Evolutionary conservation across 92 coral and sea anemone species (phyloP), one percentile per base, ranked within the genome.

Genomic region (Porites rus): DNA sequence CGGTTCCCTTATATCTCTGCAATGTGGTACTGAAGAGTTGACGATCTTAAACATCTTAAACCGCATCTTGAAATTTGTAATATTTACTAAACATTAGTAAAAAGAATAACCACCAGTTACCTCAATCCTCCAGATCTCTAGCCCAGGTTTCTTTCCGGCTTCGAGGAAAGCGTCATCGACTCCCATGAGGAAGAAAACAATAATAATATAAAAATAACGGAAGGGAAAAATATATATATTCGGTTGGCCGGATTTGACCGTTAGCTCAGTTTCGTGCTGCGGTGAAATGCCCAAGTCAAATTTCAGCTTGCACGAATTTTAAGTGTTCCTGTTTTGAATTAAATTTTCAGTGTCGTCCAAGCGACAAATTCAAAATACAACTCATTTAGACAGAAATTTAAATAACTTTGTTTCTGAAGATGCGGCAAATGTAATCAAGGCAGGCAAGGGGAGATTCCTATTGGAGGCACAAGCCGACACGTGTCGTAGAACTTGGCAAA

Each of bases 111-210:
- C 10, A 58, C 86, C 9, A 25, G 46, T 38, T 38, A 97, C 99
- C 98, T 97, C 99, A 19, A 97, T 97, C 51, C 99, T 89, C 99
- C 99, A 97, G 81, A 97, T 95, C 76, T 93, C 96, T 74, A 90
- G 24, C 20, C 99, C 99, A 21, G 96, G 93, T 43, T 81, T 91
- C 86, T 93, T 90, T 31, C 98, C 98, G 12, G 98, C 98, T 75
- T 92, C 88, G 20, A 91, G 89, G 80, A 97, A 97, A 24, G 99
- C 99, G 19, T 93, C 93, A 83, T 97, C 99, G 69, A 93, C 98
- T 62, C 92, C 95, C 98, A 96, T 92, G 74, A 38, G 46, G 72
- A 71, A 58, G 53, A 70, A 69, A 56, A 10, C 53, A 51, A 70
- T 80, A 22, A 60, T 5, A 8, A 25, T 53, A 68, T 19, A 52